Conservation (phyloP, 2,797 vertebrate species). For the Strix occidentalis region DNA sequence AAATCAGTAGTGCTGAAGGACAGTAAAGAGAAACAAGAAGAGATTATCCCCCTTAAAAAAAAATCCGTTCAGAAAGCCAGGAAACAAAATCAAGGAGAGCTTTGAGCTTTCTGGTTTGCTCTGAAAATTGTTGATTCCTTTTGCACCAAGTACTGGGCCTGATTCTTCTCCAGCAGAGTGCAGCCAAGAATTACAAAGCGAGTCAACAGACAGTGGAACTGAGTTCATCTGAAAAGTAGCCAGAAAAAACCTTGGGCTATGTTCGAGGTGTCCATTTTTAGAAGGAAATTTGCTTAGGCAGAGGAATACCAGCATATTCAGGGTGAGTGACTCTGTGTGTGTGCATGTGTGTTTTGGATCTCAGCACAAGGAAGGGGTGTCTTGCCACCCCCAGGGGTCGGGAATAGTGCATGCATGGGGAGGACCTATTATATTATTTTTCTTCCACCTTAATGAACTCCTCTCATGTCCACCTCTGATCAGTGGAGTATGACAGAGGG, state of each 20-base stretch:
- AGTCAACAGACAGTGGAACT: constrained; percentile 56
- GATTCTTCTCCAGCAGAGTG: constrained; percentile 57
- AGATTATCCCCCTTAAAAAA: not conserved
- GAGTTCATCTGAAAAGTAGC: constrained; percentile 54
- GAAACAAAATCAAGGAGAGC: constrained; percentile 27
- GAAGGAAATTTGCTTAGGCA: constrained; percentile 51
- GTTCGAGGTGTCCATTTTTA: constrained; percentile 46
- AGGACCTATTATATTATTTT: constrained; percentile 76
- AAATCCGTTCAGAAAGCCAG: not conserved
- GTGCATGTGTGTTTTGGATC: constrained; percentile 37
- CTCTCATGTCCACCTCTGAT: constrained; percentile 81
- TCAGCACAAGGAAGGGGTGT: constrained; percentile 53
- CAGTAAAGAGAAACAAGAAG: not conserved
- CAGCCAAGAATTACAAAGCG: constrained; percentile 61
- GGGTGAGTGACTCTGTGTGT: constrained; percentile 37
- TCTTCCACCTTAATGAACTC: constrained; percentile 79
- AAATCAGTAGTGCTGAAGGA: not conserved
- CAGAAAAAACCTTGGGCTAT: not conserved
- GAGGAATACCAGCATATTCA: constrained; percentile 35
- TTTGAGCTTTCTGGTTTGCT: constrained; percentile 25
- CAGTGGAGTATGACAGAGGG: constrained; percentile 77
- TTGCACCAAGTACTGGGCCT: constrained; percentile 20
- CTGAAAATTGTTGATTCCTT: not conserved
- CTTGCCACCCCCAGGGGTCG: constrained; percentile 66
- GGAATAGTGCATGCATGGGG: constrained; percentile 70